Evolutionary conservation across 2,888 invertebrate species (phyloP), one percentile per base, ranked within the genome.

Genomic region (Subacronicta megacephala): DNA sequence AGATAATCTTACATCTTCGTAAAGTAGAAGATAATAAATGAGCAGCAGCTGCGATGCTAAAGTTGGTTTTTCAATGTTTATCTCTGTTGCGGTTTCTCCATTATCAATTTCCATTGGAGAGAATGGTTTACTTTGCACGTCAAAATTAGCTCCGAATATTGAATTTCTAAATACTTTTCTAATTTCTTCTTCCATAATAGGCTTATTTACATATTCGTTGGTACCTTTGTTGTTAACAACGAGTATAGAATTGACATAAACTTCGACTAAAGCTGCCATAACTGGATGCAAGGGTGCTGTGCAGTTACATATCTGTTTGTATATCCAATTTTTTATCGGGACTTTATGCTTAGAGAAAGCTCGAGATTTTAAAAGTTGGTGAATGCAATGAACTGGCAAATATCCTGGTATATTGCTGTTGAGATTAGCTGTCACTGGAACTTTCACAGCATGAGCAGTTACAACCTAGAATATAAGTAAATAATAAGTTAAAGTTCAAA

Each of bases 261-360:
- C 98, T 90, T 99, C 99, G 0, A 99, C 97, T 23, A 99, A 93
- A 2, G 97, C 97, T 0, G 99, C 98, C 87, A 99, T 95, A 1
- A 99, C 98, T 0, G 99, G 97, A 92, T 99, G 99, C 42, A 99
- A 89, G 0, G 99, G 99, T n/a, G 97, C 96, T 0, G 96, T 96
- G 72, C 98, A 97, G 71, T 96, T 96, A 81, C 98, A 97, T 54
- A 99, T 97, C 93, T 99, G 99, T 72, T 96, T 96, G 81, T 98
- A 99, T 68, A 99, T 99, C 99, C 99, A 99, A 79, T 97, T 97
- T 90, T 98, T 99, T 6, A 99, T 99, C 0, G 98, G 98, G 1
- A 99, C 99, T 88, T 98, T 98, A 85, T 99, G 98, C 86, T 99
- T 99, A 0, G 98, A 97, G 86, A 99, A 99, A 0, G 98, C 98